Evolutionary conservation across 1,140 invertebrate species (phyloP), one percentile per base, ranked within the genome.

Genomic region (Mactra quadrangularis): DNA sequence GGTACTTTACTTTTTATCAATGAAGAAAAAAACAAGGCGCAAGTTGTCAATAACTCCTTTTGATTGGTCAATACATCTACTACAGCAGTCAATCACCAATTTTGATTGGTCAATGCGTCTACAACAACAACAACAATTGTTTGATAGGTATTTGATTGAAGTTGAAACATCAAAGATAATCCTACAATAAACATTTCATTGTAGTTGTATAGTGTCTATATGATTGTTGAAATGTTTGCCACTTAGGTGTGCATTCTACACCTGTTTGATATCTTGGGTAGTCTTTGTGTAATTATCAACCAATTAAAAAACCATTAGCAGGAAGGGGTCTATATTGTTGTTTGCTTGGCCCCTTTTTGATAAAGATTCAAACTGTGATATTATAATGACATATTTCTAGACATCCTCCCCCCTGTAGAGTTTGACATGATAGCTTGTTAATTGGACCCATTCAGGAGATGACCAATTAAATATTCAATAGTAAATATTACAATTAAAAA

Each of bases 311-410:
- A n/a, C 64, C 29, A 50, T 52, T 68, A 68, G 19, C 47, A n/a
- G n/a, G n/a, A n/a, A n/a, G n/a, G 64, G 3, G 3, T 17, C 22
- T 41, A 7, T 41, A 41, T 41, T 41, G 38, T 41, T 41, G 38
- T 41, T 41, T 41, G 38, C 38, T n/a, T n/a, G n/a, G n/a, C n/a
- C n/a, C 38, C 38, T 15, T 50, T 19, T 47, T 29, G 41, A 19
- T 64, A 4, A 53, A 64, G 29, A 45, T 22, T 64, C 41, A 68
- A 68, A 68, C 64, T 68, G 64, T 68, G 38, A 68, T 68, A 68
- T 22, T 22, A 17, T n/a, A 19, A 25, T 68, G 64, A 29, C 64
- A 68, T 47, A n/a, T n/a, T n/a, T n/a, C 29, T 41, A 68, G 35
- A 6, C n/a, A n/a, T n/a, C n/a, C n/a, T n/a, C n/a, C n/a, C 35